Conservation (phyloP, 2,797 vertebrate species). For the Brotula barbata region DNA sequence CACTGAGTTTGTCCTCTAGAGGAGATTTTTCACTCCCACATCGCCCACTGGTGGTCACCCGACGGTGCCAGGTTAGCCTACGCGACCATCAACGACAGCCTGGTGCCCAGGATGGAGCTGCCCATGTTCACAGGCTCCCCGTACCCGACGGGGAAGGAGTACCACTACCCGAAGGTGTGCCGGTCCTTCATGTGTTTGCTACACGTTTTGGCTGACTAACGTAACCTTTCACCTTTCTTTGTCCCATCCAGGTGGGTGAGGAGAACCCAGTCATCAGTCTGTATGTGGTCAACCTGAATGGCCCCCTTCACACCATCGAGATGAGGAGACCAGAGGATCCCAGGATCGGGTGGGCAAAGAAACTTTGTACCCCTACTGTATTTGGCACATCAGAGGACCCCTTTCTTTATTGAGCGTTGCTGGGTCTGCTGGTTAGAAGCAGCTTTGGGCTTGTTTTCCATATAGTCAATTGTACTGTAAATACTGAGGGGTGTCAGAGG, state of each 20-base stretch:
- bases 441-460: too few species aligned
- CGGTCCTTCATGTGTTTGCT: accelerated
- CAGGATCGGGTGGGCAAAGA: conserved; percentile 86
- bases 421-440: too few species aligned
- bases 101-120: conserved; percentile 94
- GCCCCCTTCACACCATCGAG: conserved; percentile 92
- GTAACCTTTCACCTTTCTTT: background rate
- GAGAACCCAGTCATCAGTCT: conserved; percentile 94
- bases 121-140: conserved; percentile 87
- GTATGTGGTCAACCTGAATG: conserved; percentile 93
- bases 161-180: conserved; percentile 95
- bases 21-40: conserved; percentile 92
- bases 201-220: too few species aligned
- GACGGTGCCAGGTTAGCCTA: conserved; percentile 93
- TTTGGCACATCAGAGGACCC: background rate
- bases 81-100: conserved; percentile 92
- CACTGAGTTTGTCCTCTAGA: conserved; percentile 73
- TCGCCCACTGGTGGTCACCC: conserved; percentile 99
- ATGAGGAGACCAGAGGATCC: conserved; percentile 93
- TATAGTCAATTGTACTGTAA: too few species aligned
- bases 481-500: too few species aligned
- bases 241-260: conserved; percentile 83
- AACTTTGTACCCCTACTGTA: background rate
- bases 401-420: too few species aligned
- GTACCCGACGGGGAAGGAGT: conserved; percentile 89